Evolutionary conservation across 2,888 invertebrate species (phyloP).

Genomic region (Deilephila elpenor): DNA sequence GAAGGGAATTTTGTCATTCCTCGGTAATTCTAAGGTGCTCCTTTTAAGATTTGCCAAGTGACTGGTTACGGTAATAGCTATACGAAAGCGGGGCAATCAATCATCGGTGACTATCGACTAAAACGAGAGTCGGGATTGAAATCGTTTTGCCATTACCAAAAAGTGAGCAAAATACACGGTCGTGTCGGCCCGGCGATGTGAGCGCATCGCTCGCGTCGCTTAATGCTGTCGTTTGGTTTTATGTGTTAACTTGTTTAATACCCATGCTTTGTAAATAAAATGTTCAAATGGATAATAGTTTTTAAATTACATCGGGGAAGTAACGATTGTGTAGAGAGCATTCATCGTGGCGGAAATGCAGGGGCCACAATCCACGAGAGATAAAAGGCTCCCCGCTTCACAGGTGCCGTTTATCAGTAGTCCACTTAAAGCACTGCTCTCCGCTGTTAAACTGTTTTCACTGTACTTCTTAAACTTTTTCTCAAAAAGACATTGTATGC

Average conservation of each 20-base stretch:
- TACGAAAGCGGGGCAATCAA: constrained; percentile 59
- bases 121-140: constrained; percentile 45
- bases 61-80: constrained; percentile 60
- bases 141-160: constrained; percentile 57
- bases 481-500: constrained; percentile 34
- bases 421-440: constrained; percentile 53
- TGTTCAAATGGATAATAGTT: constrained; percentile 49
- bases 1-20: constrained; percentile 41
- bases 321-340: neutral
- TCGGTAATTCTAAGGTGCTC: constrained; percentile 48
- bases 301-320: constrained; percentile 39
- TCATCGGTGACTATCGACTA: constrained; percentile 62
- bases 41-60: constrained; percentile 61
- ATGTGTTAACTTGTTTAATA: neutral
- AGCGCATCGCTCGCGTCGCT: neutral
- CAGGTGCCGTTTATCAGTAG: constrained; percentile 59
- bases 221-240: constrained; percentile 8
- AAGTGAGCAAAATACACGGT: constrained; percentile 53
- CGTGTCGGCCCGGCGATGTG: neutral
- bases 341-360: constrained; percentile 44
- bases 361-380: constrained; percentile 41
- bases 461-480: constrained; percentile 42
- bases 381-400: constrained; percentile 57
- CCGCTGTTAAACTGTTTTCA: constrained; percentile 50
- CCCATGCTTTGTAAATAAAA: neutral